Percentiles rank a stretch among this genome's conserved stretches.
These are phyloP conservation scores for Calephelis nemesis DNA, from an alignment of 1,140 invertebrate genomes.

Conservation along the genomic window DNA sequence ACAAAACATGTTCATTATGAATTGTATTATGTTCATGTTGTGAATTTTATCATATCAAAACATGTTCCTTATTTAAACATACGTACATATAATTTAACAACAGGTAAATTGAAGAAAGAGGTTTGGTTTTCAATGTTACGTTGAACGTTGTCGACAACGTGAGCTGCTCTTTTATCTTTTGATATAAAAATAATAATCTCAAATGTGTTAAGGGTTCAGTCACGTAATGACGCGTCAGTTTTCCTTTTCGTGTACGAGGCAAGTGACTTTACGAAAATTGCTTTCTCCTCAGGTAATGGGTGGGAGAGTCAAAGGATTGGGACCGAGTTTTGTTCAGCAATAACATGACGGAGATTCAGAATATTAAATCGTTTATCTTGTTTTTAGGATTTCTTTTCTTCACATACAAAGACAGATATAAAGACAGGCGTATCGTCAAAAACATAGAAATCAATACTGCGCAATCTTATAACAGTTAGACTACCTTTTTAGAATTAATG, in stretches of 20 bases:
- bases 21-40: too few species aligned
- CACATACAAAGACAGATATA: too few species aligned
- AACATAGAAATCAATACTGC: too few species aligned
- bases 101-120: conserved; percentile 2
- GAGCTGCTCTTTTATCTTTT: conserved; percentile 16
- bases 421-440: too few species aligned
- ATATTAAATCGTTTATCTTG: conserved; percentile 12
- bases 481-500: not conserved
- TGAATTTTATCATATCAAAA: too few species aligned
- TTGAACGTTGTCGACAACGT: not conserved
- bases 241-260: conserved; percentile 31
- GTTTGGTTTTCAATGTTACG: conserved; percentile 1
- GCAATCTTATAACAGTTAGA: too few species aligned
- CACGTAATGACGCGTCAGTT: conserved; percentile 69
- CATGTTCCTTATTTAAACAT: too few species aligned
- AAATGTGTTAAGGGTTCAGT: conserved; percentile 48
- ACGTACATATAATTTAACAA: not conserved
- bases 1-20: too few species aligned
- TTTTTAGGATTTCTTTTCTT: not conserved
- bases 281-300: conserved; percentile 55
- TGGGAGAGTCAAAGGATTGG: conserved; percentile 27
- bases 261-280: conserved; percentile 50
- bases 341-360: not conserved
- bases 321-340: conserved; percentile 22
- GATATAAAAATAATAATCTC: conserved; percentile 39